Evolutionary conservation across 2,888 invertebrate genomes (phyloP), one percentile per base, ranked within the genome.

Genomic region (Diplolepis rosae): DNA sequence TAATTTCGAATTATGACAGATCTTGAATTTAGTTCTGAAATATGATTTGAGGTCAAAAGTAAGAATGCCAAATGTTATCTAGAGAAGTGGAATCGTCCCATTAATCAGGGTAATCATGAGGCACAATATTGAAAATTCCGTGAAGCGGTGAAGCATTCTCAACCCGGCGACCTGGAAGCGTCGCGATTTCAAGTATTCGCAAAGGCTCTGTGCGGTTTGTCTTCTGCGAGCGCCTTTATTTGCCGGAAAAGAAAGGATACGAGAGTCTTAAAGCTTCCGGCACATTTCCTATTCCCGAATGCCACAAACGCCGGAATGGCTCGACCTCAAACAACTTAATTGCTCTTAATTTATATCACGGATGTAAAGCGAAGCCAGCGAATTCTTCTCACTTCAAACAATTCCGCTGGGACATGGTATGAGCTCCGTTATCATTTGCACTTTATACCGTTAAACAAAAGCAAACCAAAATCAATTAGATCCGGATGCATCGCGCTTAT

Each of bases 81-180:
- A 45, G 30, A 54, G 22, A 48, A 68, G 68, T 56, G 67, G 68
- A 15, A 76, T 74, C 72, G 72, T 74, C 74, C 79, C 80, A 82
- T 83, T 84, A 85, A 85, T 82, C 82, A 81, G 77, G 78, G 76
- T 79, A 82, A 84, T 83, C 78, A 72, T 71, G 48, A 77, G 70
- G 77, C 73, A 80, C 81, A 83, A 84, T 85, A 85, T 85, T 85
- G 83, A 85, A 85, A 85, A 85, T 85, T 84, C 84, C 84, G 77
- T 68, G 69, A 71, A 70, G 69, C 68, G 66, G 69, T 68, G 68
- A 48, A 65, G 77, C 79, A 81, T 77, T 78, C 77, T 77, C 75
- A 66, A 66, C 32, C 39, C 72, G 65, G 52, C 76, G 78, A 76
- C 71, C 71, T 67, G 32, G 71, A 72, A 68, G 79, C 77, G 72